A percentile compares a stretch with the other conserved stretches of the same genome.
phyloP scores from a whole-genome alignment of 1,140 invertebrate genomes.

The Monomorium pharaonis region DNA sequence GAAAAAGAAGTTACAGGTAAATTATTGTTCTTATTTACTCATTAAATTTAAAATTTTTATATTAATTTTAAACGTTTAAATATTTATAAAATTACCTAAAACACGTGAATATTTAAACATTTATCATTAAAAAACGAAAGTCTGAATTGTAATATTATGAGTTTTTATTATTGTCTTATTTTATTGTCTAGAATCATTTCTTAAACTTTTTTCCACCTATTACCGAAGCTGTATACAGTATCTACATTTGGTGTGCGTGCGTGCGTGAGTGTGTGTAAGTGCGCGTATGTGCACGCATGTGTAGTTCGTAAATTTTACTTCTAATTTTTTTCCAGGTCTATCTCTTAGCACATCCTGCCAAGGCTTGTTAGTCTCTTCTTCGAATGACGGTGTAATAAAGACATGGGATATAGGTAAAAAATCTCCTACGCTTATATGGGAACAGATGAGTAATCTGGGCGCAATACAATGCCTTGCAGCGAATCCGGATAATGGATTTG shows the following conservation, averaged over 20 bases:
- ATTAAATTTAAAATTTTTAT: not conserved
- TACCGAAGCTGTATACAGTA: too few species aligned
- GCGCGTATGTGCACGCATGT: too few species aligned
- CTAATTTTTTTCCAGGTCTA: conserved; percentile 85
- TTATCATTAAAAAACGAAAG: too few species aligned
- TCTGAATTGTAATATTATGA: too few species aligned
- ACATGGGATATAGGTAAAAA: conserved; percentile 89
- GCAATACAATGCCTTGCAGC: conserved; percentile 90
- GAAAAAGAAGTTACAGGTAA: conserved; percentile 92
- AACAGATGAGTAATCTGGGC: conserved; percentile 89
- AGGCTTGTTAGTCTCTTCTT: conserved; percentile 90
- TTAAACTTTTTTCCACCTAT: too few species aligned
- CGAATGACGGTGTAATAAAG: conserved; percentile 91
- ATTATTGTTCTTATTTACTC: not conserved
- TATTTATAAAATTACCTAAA: too few species aligned
- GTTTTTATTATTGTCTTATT: too few species aligned
- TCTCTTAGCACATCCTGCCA: conserved; percentile 89
- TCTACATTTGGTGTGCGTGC: too few species aligned
- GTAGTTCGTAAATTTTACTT: not conserved
- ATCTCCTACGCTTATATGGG: conserved; percentile 84
- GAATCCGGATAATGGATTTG: conserved; percentile 93
- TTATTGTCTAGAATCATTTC: too few species aligned
- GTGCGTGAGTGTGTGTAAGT: too few species aligned
- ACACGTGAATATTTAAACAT: too few species aligned
- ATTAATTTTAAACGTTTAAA: not conserved